Percentiles rank a stretch among this genome's conserved stretches.
These are phyloP conservation scores for Scaptomyza polygonia DNA, from an alignment of 2,888 invertebrate species.

Conservation along the genomic window DNA sequence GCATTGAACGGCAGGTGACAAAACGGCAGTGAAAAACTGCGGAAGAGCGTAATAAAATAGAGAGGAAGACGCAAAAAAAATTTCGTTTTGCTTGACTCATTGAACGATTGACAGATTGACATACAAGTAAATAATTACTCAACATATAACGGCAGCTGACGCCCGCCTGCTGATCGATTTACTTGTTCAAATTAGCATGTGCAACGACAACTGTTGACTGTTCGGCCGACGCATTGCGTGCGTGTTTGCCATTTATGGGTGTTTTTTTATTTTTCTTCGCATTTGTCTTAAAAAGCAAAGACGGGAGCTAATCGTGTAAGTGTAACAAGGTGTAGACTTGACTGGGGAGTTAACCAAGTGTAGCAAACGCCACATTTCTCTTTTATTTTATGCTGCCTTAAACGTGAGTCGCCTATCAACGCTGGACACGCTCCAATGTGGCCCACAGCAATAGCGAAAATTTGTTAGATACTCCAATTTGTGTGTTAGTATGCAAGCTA, in stretches of 20 bases:
- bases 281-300: conserved; percentile 62
- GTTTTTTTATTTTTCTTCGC: conserved; percentile 17
- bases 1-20: conserved; percentile 67
- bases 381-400: conserved; percentile 52
- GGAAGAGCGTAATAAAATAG: conserved; percentile 41
- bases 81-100: conserved; percentile 50
- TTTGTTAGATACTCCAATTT: conserved; percentile 58
- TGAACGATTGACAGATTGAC: conserved; percentile 57
- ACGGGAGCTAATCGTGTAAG: conserved; percentile 58
- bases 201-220: conserved; percentile 30
- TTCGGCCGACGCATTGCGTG: conserved; percentile 52
- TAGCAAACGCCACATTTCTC: conserved; percentile 67
- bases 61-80: conserved; percentile 47
- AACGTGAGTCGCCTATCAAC: conserved; percentile 71
- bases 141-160: conserved; percentile 49
- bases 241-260: conserved; percentile 45
- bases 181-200: conserved; percentile 68
- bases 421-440: conserved; percentile 75
- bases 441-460: conserved; percentile 53
- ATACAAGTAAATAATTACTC: conserved; percentile 68
- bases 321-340: conserved; percentile 27
- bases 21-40: conserved; percentile 44
- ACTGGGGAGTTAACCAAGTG: conserved; percentile 66
- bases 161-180: conserved; percentile 42
- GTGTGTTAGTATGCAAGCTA: conserved; percentile 42